These are phyloP conservation scores for Bergia sp. DNA, from an alignment of 92 coral and sea anemone genomes.

Conservation along the genomic window DNA sequence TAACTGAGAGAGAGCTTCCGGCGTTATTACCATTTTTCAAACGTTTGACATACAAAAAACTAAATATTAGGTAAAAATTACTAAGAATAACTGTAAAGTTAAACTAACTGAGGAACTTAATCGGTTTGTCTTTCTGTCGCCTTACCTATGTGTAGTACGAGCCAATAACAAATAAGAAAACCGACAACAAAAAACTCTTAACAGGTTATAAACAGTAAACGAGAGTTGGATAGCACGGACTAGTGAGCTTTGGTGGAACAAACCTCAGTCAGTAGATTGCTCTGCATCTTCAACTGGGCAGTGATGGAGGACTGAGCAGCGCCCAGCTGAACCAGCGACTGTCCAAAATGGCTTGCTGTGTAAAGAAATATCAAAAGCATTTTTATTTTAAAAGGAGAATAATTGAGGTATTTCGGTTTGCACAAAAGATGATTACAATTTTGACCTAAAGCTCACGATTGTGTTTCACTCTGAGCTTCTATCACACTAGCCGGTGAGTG, in stretches of 20 bases:
- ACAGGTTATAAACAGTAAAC: background rate
- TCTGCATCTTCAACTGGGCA: conserved; percentile 81
- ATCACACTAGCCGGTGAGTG: too few species aligned
- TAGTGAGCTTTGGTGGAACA: background rate
- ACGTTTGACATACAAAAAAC: too few species aligned
- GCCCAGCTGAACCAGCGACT: conserved; percentile 87
- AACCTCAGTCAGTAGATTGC: conserved; percentile 82
- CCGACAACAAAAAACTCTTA: background rate
- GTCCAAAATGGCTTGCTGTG: conserved; percentile 92
- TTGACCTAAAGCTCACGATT: too few species aligned
- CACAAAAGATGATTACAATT: background rate
- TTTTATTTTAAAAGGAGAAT: too few species aligned
- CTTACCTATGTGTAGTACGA: background rate
- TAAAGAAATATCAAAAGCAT: background rate
- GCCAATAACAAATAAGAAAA: background rate
- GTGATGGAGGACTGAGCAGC: conserved; percentile 81
- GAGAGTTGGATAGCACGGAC: background rate
- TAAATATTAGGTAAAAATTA: too few species aligned
- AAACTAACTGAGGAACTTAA: too few species aligned
- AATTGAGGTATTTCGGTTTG: background rate
- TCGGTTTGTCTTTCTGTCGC: background rate
- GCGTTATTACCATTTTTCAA: too few species aligned
- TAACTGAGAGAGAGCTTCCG: too few species aligned
- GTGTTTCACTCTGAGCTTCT: too few species aligned
- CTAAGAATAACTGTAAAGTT: too few species aligned